Conservation (phyloP, 2,888 invertebrate genomes). For the Calameuta pallipes region DNA sequence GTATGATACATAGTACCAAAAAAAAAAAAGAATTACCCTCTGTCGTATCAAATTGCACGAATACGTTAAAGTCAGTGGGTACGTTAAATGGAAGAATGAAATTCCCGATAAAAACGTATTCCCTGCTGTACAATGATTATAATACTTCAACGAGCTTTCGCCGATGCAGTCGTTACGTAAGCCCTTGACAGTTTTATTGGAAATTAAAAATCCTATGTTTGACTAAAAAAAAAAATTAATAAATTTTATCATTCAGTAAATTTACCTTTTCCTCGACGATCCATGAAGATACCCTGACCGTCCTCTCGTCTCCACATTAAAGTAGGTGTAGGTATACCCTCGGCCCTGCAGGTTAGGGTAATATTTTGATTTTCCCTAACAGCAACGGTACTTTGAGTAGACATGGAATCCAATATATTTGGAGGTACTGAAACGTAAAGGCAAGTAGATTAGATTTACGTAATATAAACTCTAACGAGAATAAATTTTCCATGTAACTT, state of each 20-base stretch:
- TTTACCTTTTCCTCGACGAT: slow-evolving; percentile 88
- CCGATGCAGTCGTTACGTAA: too few relatives aligned
- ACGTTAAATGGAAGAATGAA: too few relatives aligned
- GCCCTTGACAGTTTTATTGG: too few relatives aligned
- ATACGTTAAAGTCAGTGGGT: too few relatives aligned
- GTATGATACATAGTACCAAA: too few relatives aligned
- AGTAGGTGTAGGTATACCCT: slow-evolving; percentile 91
- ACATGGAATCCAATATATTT: slow-evolving; percentile 89
- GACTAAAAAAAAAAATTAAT: not conserved
- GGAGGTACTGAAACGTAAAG: slow-evolving; percentile 82
- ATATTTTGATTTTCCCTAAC: slow-evolving; percentile 95
- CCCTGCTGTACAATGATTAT: too few relatives aligned
- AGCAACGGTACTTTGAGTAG: slow-evolving; percentile 91
- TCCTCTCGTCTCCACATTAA: slow-evolving; percentile 95
- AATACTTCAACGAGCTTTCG: too few relatives aligned
- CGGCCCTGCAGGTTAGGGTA: slow-evolving; percentile 89
- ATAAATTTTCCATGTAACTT: not conserved
- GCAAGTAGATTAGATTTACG: not conserved
- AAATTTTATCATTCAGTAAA: slow-evolving; percentile 14
- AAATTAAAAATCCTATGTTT: too few relatives aligned
- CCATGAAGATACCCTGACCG: slow-evolving; percentile 86
- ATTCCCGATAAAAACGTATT: too few relatives aligned
- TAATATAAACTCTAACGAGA: not conserved
- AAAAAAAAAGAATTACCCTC: too few relatives aligned
- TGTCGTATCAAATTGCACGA: too few relatives aligned